Percentiles rank a stretch among this genome's conserved stretches.
These are phyloP conservation scores for Cryptoblepharus egeriae DNA, from an alignment of 2,797 vertebrate species.

Conservation along the genomic window DNA sequence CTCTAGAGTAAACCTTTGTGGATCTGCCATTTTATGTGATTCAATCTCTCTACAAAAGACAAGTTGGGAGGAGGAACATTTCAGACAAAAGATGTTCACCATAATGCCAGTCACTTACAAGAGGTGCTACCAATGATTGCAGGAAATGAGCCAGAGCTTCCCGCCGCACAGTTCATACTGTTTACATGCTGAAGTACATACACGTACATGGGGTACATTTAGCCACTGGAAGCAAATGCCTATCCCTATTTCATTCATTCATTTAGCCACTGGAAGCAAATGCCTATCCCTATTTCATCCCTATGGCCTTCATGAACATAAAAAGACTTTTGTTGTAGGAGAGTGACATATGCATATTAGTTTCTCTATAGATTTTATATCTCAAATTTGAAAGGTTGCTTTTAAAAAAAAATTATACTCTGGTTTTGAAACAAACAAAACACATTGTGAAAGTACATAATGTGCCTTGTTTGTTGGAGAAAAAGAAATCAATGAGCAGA, in stretches of 20 bases:
- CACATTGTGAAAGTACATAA: not conserved
- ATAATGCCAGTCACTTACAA: too few species aligned
- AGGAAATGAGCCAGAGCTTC: not conserved
- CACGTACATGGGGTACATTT: too few species aligned
- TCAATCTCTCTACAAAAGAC: not conserved
- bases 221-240: not conserved
- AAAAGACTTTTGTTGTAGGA: too few species aligned
- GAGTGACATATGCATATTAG: not conserved
- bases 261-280: too few species aligned
- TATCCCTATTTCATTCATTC: not conserved
- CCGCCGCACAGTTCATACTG: not conserved
- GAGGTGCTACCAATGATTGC: not conserved
- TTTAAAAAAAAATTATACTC: too few species aligned
- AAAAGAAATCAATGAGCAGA: too few species aligned
- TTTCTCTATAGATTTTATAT: not conserved
- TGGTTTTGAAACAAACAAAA: not conserved
- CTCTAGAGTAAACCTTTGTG: not conserved
- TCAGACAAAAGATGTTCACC: not conserved
- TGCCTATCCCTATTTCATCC: not conserved
- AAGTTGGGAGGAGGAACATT: not conserved
- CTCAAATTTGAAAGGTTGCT: not conserved
- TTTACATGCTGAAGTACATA: not conserved
- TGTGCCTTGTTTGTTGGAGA: too few species aligned
- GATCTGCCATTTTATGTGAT: not conserved
- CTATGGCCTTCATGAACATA: not conserved